Percentiles rank a stretch among this genome's conserved stretches.
Conservation (phyloP, 2,113 vertebrate species). For the Phodopus roborovskii region DNA sequence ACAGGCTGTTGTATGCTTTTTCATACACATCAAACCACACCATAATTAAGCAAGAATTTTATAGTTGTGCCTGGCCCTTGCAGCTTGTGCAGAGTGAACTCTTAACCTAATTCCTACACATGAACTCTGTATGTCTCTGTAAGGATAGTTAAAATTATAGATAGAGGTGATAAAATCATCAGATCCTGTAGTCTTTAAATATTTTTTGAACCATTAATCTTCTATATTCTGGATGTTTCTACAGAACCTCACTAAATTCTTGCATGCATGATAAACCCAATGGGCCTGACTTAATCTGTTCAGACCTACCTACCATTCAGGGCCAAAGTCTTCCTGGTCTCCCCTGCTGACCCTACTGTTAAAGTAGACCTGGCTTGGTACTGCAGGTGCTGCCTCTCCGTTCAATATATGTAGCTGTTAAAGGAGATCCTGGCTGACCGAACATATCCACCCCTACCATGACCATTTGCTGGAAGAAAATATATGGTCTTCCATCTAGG, state of each 20-base stretch:
- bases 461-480: not conserved
- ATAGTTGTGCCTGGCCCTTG: not conserved
- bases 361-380: not conserved
- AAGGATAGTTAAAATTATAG: not conserved
- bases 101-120: not conserved
- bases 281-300: not conserved
- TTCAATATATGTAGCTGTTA: not conserved
- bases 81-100: not conserved
- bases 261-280: not conserved
- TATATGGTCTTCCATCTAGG: not conserved
- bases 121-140: not conserved
- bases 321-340: not conserved
- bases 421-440: accelerated
- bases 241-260: not conserved
- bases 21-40: not conserved
- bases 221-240: not conserved
- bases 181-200: not conserved
- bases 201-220: not conserved
- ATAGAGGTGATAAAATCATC: not conserved
- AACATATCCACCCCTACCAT: not conserved
- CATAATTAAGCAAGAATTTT: not conserved
- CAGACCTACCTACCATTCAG: not conserved
- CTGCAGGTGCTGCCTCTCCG: not conserved
- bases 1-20: not conserved
- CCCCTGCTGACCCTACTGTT: not conserved